Evolutionary conservation across 2,113 vertebrate genomes (phyloP).

Genomic region (Serinus canaria): DNA sequence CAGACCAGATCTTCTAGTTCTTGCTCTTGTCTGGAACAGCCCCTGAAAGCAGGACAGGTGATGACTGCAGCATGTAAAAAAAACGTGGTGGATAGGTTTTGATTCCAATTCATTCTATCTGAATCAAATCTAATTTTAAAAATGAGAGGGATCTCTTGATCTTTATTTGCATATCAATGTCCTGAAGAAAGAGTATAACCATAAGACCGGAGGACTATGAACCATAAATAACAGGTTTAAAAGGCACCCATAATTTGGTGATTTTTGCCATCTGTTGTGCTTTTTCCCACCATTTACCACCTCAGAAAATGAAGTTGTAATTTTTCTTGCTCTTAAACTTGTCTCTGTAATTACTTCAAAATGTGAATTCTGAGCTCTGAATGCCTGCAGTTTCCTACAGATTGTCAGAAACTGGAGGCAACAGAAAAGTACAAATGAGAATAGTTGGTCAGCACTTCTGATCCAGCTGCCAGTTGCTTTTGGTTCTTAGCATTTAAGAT

Average conservation of each 20-base stretch:
- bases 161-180: background rate
- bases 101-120: background rate
- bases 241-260: background rate
- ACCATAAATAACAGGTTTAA: background rate
- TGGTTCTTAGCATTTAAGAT: background rate
- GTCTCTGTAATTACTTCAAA: background rate
- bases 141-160: background rate
- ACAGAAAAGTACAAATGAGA: background rate
- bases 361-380: background rate
- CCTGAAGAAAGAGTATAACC: background rate
- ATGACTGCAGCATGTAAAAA: background rate
- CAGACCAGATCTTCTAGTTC: background rate
- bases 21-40: background rate
- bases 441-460: background rate
- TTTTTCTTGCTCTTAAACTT: background rate
- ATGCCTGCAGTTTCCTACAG: background rate
- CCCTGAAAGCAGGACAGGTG: background rate
- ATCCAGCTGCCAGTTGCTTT: background rate
- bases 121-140: background rate
- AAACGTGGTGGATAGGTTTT: background rate
- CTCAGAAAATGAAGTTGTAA: background rate
- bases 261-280: background rate
- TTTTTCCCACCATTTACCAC: background rate
- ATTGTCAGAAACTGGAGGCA: background rate
- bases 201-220: background rate